Percentiles rank a stretch among this genome's conserved stretches.
Conservation (phyloP, 2,888 invertebrate species). For the Emesis russula region DNA sequence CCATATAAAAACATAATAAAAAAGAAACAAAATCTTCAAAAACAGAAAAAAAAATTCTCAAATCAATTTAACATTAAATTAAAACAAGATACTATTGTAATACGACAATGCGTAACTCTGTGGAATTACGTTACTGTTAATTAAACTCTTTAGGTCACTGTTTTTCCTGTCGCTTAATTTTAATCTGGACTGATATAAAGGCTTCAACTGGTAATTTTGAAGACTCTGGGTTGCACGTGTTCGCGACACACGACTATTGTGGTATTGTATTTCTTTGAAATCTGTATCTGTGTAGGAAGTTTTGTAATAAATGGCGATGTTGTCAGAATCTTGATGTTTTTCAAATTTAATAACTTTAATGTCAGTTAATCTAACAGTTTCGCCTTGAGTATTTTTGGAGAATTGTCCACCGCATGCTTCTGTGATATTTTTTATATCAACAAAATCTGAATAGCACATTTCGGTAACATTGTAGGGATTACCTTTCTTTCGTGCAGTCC, state of each 20-base stretch:
- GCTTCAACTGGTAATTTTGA: constrained; percentile 55
- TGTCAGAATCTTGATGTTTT: constrained; percentile 33
- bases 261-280: constrained; percentile 70
- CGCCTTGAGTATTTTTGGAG: constrained; percentile 28
- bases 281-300: constrained; percentile 66
- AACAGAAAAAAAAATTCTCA: not conserved
- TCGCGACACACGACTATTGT: constrained; percentile 61
- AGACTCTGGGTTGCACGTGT: constrained; percentile 21
- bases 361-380: constrained; percentile 36
- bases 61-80: constrained; percentile 16
- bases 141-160: constrained; percentile 65
- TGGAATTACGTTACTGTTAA: constrained; percentile 64
- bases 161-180: constrained; percentile 72
- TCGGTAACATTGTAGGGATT: constrained; percentile 71
- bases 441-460: constrained; percentile 78
- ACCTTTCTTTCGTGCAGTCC: constrained; percentile 70
- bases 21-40: not conserved
- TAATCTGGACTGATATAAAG: constrained; percentile 66
- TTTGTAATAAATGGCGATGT: constrained; percentile 62
- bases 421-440: constrained; percentile 69
- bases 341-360: constrained; percentile 52
- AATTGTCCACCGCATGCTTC: not conserved
- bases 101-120: constrained; percentile 53
- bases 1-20: not conserved
- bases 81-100: constrained; percentile 56